These are phyloP conservation scores for Drosophila kanekoi DNA, from an alignment of 2,888 invertebrate species.

Conservation along the genomic window DNA sequence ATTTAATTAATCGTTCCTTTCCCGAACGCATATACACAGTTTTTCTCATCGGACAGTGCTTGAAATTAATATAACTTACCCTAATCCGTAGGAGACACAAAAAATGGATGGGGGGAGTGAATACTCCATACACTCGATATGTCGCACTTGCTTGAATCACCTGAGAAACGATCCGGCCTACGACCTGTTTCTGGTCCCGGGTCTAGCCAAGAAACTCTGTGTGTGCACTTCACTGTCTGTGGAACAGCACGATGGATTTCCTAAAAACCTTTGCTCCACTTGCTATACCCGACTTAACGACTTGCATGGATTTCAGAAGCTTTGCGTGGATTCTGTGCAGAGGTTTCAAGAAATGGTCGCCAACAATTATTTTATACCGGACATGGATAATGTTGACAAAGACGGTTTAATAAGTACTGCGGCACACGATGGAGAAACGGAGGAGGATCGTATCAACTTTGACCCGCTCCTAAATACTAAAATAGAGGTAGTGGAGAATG, in stretches of 20 bases:
- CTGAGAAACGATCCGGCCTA: constrained; percentile 64
- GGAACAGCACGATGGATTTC: constrained; percentile 82
- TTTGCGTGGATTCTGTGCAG: constrained; percentile 78
- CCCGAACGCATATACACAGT: constrained; percentile 54
- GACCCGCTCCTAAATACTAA: constrained; percentile 52
- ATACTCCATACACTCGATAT: constrained; percentile 75
- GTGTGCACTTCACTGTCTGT: constrained; percentile 80
- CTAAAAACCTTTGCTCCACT: constrained; percentile 73
- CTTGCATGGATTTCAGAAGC: constrained; percentile 78
- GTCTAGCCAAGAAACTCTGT: constrained; percentile 79
- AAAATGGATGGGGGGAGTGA: constrained; percentile 57
- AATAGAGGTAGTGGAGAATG: constrained; percentile 79
- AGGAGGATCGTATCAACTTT: constrained; percentile 69
- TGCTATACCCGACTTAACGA: constrained; percentile 78
- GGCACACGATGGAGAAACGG: constrained; percentile 55
- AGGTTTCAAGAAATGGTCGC: constrained; percentile 76
- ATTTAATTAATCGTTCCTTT: constrained; percentile 37
- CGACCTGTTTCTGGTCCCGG: constrained; percentile 77
- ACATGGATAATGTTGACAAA: constrained; percentile 42
- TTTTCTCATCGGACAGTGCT: constrained; percentile 35
- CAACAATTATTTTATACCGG: constrained; percentile 49
- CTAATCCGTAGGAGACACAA: neutral
- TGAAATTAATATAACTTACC: constrained; percentile 10
- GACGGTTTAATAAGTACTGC: constrained; percentile 62
- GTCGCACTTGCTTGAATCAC: constrained; percentile 81